phyloP scores from a whole-genome alignment of 2,113 vertebrate genomes.

The Alces alces region DNA sequence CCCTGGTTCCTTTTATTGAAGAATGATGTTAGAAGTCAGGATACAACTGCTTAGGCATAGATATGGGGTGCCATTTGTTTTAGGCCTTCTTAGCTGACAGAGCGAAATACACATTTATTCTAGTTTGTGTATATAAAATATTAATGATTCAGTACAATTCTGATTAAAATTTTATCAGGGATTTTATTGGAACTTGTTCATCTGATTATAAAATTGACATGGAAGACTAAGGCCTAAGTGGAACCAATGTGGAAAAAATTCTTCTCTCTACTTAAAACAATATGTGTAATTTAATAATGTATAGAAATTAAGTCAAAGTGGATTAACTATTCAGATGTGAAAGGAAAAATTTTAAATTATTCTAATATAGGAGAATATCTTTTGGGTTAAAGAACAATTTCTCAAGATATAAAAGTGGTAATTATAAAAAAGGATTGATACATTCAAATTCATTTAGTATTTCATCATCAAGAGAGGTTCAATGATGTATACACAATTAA shows the following conservation, averaged over 20 bases:
- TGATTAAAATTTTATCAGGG: not conserved
- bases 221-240: not conserved
- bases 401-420: not conserved
- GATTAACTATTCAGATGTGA: not conserved
- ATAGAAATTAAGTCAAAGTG: not conserved
- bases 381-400: not conserved
- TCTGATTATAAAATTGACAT: not conserved
- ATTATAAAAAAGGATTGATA: not conserved
- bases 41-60: not conserved
- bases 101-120: not conserved
- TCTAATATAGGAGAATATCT: not conserved
- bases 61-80: not conserved
- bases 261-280: not conserved
- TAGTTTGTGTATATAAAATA: not conserved
- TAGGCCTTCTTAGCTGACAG: not conserved
- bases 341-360: not conserved
- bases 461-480: not conserved
- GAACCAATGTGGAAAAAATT: not conserved
- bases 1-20: not conserved
- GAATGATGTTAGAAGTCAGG: not conserved
- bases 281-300: not conserved
- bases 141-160: not conserved
- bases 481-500: not conserved
- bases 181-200: not conserved
- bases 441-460: not conserved